Evolutionary conservation across 2,888 invertebrate species (phyloP).

Genomic region (Craniophora ligustri): DNA sequence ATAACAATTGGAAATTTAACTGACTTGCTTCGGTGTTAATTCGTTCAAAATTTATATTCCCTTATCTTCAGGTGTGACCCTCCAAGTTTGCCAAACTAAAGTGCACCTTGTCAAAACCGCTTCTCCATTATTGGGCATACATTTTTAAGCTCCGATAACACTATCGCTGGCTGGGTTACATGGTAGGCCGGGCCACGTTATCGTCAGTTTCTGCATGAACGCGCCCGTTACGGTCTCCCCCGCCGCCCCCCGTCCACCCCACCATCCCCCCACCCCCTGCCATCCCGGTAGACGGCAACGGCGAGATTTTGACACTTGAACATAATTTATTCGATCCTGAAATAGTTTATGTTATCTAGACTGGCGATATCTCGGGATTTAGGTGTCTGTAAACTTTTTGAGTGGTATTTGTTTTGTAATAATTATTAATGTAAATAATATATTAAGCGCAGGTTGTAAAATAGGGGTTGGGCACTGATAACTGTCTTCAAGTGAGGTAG

Average conservation of each 20-base stretch:
- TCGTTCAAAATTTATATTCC: slow-evolving; percentile 32
- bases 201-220: slow-evolving; percentile 88
- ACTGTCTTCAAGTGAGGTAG: not conserved
- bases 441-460: not conserved
- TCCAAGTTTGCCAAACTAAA: slow-evolving; percentile 58
- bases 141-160: slow-evolving; percentile 83
- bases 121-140: slow-evolving; percentile 82
- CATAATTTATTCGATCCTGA: slow-evolving; percentile 77
- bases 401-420: slow-evolving; percentile 30
- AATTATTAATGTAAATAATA: slow-evolving; percentile 25
- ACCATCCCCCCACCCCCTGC: slow-evolving; percentile 42
- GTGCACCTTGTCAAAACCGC: slow-evolving; percentile 67
- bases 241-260: slow-evolving; percentile 44
- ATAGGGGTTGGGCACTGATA: not conserved
- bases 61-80: slow-evolving; percentile 59
- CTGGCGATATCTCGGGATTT: slow-evolving; percentile 46
- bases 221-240: slow-evolving; percentile 81
- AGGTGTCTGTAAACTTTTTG: slow-evolving; percentile 48
- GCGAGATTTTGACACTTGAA: slow-evolving; percentile 85
- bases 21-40: slow-evolving; percentile 20
- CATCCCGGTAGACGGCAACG: slow-evolving; percentile 71
- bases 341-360: slow-evolving; percentile 61
- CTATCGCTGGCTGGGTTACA: slow-evolving; percentile 82
- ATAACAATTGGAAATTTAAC: slow-evolving; percentile 50
- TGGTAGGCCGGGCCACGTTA: slow-evolving; percentile 85